These are phyloP conservation scores for Batillaria attramentaria DNA, from an alignment of 1,140 invertebrate species.

Conservation along the genomic window DNA sequence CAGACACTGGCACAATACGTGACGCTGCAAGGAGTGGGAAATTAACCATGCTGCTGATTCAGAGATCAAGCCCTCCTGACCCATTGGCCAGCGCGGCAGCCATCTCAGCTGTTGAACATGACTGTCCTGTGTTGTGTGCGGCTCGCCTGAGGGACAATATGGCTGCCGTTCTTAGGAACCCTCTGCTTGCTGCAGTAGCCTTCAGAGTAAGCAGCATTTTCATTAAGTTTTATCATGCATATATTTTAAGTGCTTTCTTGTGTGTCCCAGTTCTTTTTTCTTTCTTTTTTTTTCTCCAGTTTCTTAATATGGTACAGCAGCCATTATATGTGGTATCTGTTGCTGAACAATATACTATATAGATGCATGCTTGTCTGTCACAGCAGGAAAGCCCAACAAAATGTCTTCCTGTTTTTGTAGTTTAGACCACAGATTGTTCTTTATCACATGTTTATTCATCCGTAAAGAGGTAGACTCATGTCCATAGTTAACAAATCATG, in stretches of 20 bases:
- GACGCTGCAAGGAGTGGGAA: background rate
- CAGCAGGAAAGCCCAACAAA: background rate
- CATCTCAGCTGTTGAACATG: background rate
- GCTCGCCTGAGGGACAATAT: background rate
- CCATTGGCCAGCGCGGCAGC: background rate
- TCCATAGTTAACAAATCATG: background rate
- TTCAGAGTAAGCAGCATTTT: background rate
- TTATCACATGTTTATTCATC: too few relatives aligned
- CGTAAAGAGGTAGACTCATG: too few relatives aligned
- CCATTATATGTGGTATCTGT: background rate
- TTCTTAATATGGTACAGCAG: background rate
- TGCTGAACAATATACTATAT: background rate
- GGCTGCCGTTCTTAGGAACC: background rate
- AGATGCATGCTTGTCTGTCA: background rate
- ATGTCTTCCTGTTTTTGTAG: background rate
- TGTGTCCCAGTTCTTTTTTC: background rate
- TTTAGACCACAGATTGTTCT: background rate
- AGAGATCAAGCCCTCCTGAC: background rate
- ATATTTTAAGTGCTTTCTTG: background rate
- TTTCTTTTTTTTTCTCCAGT: background rate
- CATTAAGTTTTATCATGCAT: background rate
- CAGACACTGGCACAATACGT: background rate
- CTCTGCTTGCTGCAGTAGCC: background rate
- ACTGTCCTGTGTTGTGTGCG: background rate
- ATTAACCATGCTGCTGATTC: background rate